Conservation (phyloP, 2,113 vertebrate genomes). For the Vireo altiloquus region DNA sequence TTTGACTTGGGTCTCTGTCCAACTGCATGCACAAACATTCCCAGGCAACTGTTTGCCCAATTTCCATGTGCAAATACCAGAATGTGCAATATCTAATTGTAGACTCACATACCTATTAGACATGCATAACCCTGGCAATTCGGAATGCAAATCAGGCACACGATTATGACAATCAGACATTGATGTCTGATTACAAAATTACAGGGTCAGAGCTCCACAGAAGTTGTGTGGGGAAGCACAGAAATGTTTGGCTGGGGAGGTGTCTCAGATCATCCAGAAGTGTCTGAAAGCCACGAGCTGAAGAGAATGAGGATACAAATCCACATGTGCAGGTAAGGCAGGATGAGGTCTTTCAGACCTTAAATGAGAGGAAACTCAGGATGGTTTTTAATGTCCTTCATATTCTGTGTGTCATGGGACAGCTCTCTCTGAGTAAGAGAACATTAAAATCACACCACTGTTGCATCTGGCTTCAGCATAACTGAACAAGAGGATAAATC, state of each 20-base stretch:
- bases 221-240: neutral
- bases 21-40: neutral
- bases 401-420: neutral
- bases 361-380: neutral
- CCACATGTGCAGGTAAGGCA: neutral
- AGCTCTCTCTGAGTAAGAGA: neutral
- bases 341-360: neutral
- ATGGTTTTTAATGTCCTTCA: neutral
- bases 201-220: neutral
- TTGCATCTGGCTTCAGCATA: neutral
- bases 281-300: neutral
- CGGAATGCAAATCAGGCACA: conserved; percentile 25
- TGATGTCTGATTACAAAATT: conserved; percentile 56
- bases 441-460: neutral
- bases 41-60: neutral
- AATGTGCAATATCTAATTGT: conserved; percentile 17
- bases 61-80: neutral
- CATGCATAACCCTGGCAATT: conserved; percentile 35
- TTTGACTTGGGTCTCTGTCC: neutral
- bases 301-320: neutral
- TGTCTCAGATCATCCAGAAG: neutral
- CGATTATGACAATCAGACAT: conserved; percentile 50
- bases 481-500: neutral
- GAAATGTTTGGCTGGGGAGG: neutral
- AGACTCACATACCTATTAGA: conserved; percentile 20